Evolutionary conservation across 2,113 vertebrate species (phyloP), one percentile per base, ranked within the genome.

Genomic region (Sceloporus tristichus): DNA sequence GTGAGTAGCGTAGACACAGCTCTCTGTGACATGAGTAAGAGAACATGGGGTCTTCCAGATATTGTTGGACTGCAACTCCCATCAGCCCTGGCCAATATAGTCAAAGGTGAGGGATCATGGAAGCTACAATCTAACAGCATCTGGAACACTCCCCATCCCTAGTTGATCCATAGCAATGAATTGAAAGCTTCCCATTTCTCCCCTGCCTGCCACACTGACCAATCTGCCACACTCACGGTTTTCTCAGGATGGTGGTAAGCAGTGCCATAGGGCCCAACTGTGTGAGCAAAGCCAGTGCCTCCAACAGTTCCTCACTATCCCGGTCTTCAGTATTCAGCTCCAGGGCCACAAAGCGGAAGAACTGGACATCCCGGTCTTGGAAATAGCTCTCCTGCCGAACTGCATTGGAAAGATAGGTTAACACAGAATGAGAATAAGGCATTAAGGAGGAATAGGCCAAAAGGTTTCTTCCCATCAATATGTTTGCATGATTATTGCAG

Each of bases 351-450:
- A 99, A 99, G n/a, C 98, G 98, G 56, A 98, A 99, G 92, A 99
- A 99, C 86, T 99, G 98, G 3, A 97, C 96, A 9, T 99, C 98
- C 92, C 97, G 98, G 95, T 99, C 98, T 82, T 97, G 98, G 95
- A 99, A 99, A 94, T 98, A 98, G 94, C 98, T 95, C 93, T 99
- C 98, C 2, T 98, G 98, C 96, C 97, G 98, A 91, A 98, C 98
- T 99, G 91, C 8, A 94, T 70, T 76, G 89, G 34, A 2, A 77
- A 84, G 73, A 66, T 5, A 59, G 66, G n/a, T 27, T 86, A 68
- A 4, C 0, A 0, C 0, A 0, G 75, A 3, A 29, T n/a, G 38
- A 2, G 53, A 86, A 79, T 91, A 79, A 89, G 90, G 38, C 56
- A 81, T 56, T 9, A 66, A 75, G 53, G 3, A 62, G 56, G 48